A percentile compares a stretch with the other conserved stretches of the same genome.
Evolutionary conservation across 2,888 invertebrate species (phyloP).

Genomic region (Calameuta idolon): DNA sequence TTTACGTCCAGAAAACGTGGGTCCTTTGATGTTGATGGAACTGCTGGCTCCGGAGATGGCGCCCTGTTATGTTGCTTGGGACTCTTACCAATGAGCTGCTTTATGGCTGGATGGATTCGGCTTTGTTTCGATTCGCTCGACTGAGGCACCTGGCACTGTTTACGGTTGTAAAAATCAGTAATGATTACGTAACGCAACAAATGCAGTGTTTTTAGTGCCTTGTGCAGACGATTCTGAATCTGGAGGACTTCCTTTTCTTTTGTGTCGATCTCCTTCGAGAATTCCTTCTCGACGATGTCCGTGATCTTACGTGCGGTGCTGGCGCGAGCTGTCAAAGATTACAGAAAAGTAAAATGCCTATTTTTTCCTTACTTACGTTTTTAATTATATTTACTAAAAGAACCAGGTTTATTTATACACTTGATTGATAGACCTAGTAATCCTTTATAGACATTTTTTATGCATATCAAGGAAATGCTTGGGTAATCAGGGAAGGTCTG

Average conservation of each 20-base stretch:
- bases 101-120: slow-evolving; percentile 81
- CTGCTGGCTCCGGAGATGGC: slow-evolving; percentile 15
- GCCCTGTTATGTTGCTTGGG: slow-evolving; percentile 45
- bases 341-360: background rate
- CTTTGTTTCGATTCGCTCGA: slow-evolving; percentile 65
- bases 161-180: slow-evolving; percentile 73
- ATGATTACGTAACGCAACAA: slow-evolving; percentile 72
- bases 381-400: background rate
- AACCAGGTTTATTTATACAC: no score
- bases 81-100: slow-evolving; percentile 76
- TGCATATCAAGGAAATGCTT: no score
- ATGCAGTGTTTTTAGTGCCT: slow-evolving; percentile 72
- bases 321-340: slow-evolving; percentile 45
- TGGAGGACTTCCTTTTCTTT: slow-evolving; percentile 80
- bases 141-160: slow-evolving; percentile 67
- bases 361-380: background rate
- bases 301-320: slow-evolving; percentile 68
- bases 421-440: no score
- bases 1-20: slow-evolving; percentile 20
- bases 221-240: slow-evolving; percentile 76
- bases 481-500: no score
- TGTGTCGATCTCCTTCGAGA: slow-evolving; percentile 76
- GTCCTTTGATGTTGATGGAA: slow-evolving; percentile 31
- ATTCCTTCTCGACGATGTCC: slow-evolving; percentile 78
- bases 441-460: no score